Conservation (phyloP, 1,140 invertebrate genomes). For the Leptonema lineaticorne region DNA sequence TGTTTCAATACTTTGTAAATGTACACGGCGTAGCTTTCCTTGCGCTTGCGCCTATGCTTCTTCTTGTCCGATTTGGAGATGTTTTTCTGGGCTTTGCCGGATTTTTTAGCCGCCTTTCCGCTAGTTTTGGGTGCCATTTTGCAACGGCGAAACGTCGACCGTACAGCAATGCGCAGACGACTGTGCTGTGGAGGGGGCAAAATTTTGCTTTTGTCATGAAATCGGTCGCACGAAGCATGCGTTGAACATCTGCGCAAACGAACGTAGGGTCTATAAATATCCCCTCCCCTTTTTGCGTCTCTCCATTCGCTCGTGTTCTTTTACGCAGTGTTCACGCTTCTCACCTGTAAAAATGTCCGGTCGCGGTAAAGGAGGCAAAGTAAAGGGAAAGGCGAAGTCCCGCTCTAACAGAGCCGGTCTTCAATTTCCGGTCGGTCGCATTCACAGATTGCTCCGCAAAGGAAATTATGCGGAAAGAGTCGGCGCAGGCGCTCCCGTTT, state of each 20-base stretch:
- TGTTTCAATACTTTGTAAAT: slow-evolving; percentile 73
- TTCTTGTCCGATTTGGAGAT: slow-evolving; percentile 59
- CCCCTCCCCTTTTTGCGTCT: not conserved
- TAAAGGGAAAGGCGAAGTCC: slow-evolving; percentile 63
- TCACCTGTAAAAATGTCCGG: slow-evolving; percentile 56
- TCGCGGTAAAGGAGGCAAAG: slow-evolving; percentile 64
- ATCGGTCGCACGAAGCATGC: no score
- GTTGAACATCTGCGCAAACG: not conserved
- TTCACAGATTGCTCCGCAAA: slow-evolving; percentile 68
- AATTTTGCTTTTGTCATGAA: not conserved
- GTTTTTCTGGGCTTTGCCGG: slow-evolving; percentile 59
- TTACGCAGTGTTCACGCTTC: not conserved
- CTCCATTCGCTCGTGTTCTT: not conserved
- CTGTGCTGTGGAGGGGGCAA: no score
- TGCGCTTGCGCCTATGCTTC: slow-evolving; percentile 60
- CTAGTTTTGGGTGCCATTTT: slow-evolving; percentile 50
- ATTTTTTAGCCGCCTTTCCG: slow-evolving; percentile 57
- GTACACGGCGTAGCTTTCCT: slow-evolving; percentile 70
- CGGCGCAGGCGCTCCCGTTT: slow-evolving; percentile 69
- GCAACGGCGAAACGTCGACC: no score
- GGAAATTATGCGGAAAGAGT: slow-evolving; percentile 73
- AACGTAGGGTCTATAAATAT: not conserved
- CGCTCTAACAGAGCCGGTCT: slow-evolving; percentile 66
- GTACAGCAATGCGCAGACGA: no score
- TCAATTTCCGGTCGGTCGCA: slow-evolving; percentile 71